Evolutionary conservation across 2,888 invertebrate genomes (phyloP), one percentile per base, ranked within the genome.

Genomic region (Autographa pulchrina): DNA sequence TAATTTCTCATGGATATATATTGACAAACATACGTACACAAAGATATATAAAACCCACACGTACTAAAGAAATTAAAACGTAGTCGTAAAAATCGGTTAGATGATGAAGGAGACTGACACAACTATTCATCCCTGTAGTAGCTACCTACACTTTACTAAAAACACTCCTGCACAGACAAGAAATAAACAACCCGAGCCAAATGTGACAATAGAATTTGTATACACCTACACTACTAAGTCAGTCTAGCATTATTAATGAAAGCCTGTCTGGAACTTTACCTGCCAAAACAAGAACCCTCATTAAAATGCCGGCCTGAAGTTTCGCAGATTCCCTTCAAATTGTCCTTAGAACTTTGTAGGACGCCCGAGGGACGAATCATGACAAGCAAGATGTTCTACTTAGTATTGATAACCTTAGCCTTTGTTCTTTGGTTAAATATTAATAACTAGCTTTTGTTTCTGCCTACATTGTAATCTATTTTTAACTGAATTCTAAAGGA

Each of bases 301-400:
- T 65, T 60, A 60, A 70, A 67, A 75, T 80, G 14, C 60, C 62
- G n/a, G 25, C 14, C 31, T 48, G 48, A 62, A 69, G 25, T 59
- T 56, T 48, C n/a, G 32, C 41, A 48, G 56, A 70, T 62, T 56
- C 54, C 68, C 62, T 54, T 52, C 65, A 75, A 78, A 75, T 66
- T 65, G 62, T 38, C 2, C 4, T 16, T 18, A 11, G 58, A 78
- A 74, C 62, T 48, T 65, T 65, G 48, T 67, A 54, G 35, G 35
- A 5, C 7, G 3, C 58, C 66, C 18, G 18, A 31, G 35, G 41
- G 63, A 32, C 16, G 31, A 54, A 25, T 70, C 59, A 58, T 75
- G 60, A 43, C 65, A 59, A 64, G 65, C 31, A 48, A n/a, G 20
- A 48, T 48, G 62, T 59, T 60, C 14, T 56, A 60, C 61, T 77